Conservation (phyloP, 35 echinoderm and acorn worm species). For the Holothuria glaberrima region DNA sequence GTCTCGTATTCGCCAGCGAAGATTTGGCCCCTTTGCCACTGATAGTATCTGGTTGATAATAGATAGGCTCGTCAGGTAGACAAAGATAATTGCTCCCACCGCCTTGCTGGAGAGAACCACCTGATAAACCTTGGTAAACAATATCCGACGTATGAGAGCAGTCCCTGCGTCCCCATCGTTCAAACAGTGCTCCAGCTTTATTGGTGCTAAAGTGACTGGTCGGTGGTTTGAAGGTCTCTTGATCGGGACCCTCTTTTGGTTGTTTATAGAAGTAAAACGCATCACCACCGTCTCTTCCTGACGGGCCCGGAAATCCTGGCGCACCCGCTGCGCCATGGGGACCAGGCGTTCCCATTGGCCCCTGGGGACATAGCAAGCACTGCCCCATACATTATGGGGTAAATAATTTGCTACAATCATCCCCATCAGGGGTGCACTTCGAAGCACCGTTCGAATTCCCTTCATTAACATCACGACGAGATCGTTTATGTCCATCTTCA, state of each 20-base stretch:
- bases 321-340: neutral
- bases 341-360: neutral
- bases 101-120: constrained; percentile 12
- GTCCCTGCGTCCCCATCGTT: constrained; percentile 35
- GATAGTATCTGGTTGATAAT: constrained; percentile 13
- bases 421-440: too few relatives aligned
- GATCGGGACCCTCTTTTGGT: too few relatives aligned
- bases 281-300: constrained; percentile 53
- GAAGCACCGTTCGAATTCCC: too few relatives aligned
- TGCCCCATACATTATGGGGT: too few relatives aligned
- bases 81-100: constrained; percentile 54
- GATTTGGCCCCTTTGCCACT: neutral
- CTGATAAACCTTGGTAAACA: constrained; percentile 22
- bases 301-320: constrained; percentile 10
- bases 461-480: too few relatives aligned
- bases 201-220: too few relatives aligned
- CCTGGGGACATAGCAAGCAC: constrained; percentile 24
- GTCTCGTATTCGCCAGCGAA: constrained; percentile 48
- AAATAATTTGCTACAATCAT: too few relatives aligned
- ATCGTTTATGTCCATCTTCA: too few relatives aligned
- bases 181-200: constrained; percentile 18
- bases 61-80: constrained; percentile 46
- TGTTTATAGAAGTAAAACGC: neutral
- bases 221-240: too few relatives aligned
- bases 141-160: constrained; percentile 3